Evolutionary conservation across 2,797 vertebrate genomes (phyloP), one percentile per base, ranked within the genome.

Genomic region (Platyrinchus mystaceus): DNA sequence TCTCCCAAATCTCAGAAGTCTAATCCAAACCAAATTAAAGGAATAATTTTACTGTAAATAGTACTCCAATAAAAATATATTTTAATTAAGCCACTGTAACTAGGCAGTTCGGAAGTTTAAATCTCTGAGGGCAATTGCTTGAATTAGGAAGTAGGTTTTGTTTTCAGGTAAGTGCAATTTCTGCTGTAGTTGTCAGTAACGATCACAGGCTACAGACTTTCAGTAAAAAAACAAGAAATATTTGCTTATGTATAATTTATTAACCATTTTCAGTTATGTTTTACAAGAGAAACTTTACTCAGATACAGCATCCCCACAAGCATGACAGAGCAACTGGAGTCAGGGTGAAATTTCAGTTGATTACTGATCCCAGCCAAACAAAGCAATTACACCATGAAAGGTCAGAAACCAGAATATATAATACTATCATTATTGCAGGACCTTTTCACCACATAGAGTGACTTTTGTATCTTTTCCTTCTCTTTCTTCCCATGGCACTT

Each of bases 161-260:
- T 39, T 94, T 84, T 78, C 46, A 87, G 67, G 81, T 86, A 50
- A 82, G 47, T 3, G 2, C 80, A 34, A 23, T 90, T 96, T 95
- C 77, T 94, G 67, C 44, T 91, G 20, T 94, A 84, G 84, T 83
- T 91, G 71, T 85, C 37, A 80, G 34, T 69, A 69, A 85, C 4
- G 4, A 92, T 80, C 63, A 73, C 73, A 92, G 62, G 80, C 43
- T 92, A 69, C 62, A 89, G 52, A 20, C 15, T 93, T 90, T 70
- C 44, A 66, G 73, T 71, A 70, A 95, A 93, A 64, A 74, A 94
- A 80, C 21, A 79, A 79, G 81, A 95, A 94, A 88, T 49, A 87
- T 75, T 93, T 80, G 37, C 43, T 95, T 86, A 92, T 92, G 86
- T 83, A 96, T 95, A 95, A 96, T 96, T 96, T 93, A 96, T 97